Evolutionary conservation across 2,797 vertebrate genomes (phyloP), one percentile per base, ranked within the genome.

Genomic region (Carcharodon carcharias): DNA sequence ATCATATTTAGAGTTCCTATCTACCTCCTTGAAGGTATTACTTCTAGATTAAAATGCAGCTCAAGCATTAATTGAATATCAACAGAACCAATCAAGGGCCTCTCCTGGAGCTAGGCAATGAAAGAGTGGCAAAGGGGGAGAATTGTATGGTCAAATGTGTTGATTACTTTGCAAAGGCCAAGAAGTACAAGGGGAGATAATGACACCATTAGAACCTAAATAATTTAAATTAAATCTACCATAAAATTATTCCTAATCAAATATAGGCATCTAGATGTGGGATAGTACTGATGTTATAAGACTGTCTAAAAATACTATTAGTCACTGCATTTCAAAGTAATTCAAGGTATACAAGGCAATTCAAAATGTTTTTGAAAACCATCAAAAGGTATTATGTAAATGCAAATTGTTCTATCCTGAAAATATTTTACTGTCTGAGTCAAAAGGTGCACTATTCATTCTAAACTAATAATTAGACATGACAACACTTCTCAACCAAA

Each of bases 211-310:
- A 16, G 26, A 91, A 35, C 88, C 28, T 58, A 35, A 56, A 54
- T 18, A 88, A 89, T 89, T 35, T 35, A 91, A 91, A 61, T 88
- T 28, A 91, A 91, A 91, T 26, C 58, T 12, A n/a, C 21, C 56
- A 91, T 58, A 91, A 91, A 91, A 91, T 91, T 58, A 91, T 35
- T 91, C 56, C 35, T 61, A 89, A 89, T 31, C 54, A 56, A 89
- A 56, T 89, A 58, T 16, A 14, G 35, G 8, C 35, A 35, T 2
- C 11, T 2, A 91, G 56, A 2, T 61, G 14, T 35, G 11, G 11
- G 56, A 61, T 35, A 58, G 61, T 91, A n/a, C 28, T 6, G 16
- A 11, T 9, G 45, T 40, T 9, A 61, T 91, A 58, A 91, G 56
- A 11, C 56, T 91, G 54, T 14, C 31, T 58, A 91, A 35, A 35